Evolutionary conservation across 2,797 vertebrate genomes (phyloP), one percentile per base, ranked within the genome.

Genomic region (Malurus leucopterus): DNA sequence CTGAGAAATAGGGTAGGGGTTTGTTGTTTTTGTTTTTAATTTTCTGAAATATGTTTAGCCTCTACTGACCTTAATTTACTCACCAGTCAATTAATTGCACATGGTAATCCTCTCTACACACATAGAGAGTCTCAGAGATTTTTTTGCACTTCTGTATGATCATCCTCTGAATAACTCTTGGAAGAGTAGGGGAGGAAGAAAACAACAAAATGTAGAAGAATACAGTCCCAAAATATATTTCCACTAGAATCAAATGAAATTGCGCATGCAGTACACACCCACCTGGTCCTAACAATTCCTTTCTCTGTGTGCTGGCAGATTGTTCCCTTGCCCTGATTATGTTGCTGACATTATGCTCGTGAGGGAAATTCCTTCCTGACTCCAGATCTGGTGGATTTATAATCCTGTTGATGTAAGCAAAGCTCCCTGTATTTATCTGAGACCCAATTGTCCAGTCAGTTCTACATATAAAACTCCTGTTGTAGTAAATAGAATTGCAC

Each of bases 361-460:
- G 50, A 88, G 74, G 61, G 43, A 90, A 91, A 86, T 92, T 92
- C 84, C 83, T 90, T 84, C 44, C 76, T 40, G 68, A 88, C 64
- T 90, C 71, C 80, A 95, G 74, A 91, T 84, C 44, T 81, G 85
- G 36, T 4, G 16, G 79, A 76, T 93, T 84, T 90, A 86, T 88
- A 94, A 86, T 88, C 77, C 77, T 71, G 68, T 73, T 90, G 76
- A 94, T 88, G 57, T 54, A 82, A 91, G 78, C 84, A 90, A 91
- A 89, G 61, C 77, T 82, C 40, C 46, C 38, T 69, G 67, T 70
- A 88, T 71, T 87, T 74, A 81, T 63, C 74, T 62, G 75, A 88
- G 55, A 85, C 32, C 9, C 63, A 65, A 43, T n/a, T 91, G 70
- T 85, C 69, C 69, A 54, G 71, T 58, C 54, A 71, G 26, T 88